Base-by-base conservation (phyloP, 53 echinoderm and acorn worm genomes). In the Luidia sarsii region DNA sequence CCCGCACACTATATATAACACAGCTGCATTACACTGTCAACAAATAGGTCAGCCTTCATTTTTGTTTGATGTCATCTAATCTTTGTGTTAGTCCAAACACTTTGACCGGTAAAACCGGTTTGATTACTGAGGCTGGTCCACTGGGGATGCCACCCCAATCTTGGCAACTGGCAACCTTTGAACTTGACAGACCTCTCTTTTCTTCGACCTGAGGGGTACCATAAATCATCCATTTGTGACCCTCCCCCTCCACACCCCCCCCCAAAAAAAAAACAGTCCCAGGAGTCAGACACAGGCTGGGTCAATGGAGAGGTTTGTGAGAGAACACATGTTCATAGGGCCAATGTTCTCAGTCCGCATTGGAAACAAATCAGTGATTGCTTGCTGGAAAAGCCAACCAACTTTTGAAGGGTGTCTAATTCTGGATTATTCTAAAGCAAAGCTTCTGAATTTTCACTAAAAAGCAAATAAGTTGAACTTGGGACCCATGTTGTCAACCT, bases 91-190 rank as follows among this genome's bases (percentile, higher is more conserved):
- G 59, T 45, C 61, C 51, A 18, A 39, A 25, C 60, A 33, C 75
- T 20, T 39, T 60, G 77, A 77, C 77, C 77, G 45, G 59, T 29
- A 61, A 59, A 77, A 41, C 24, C 60, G 21, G 4, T 43, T 39
- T 57, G 55, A 74, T 39, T 57, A 41, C 77, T 60, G 14, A 31
- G 41, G 9, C n/a, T 60, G 33, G 3, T 34, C 63, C 63, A 63
- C 67, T 36, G 16, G 77, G 59, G 77, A 61, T n/a, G 32, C 61
- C 60, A 77, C 77, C 77, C 56, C 77, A 77, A 77, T 77, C 34
- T 43, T 18, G 31, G 77, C 23, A 43, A 10, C 9, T 30, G 38
- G 14, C 41, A 28, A 45, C 77, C 61, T 46, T 48, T 61, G 30
- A 61, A 67, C 67, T 41, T 3, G 31, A 45, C 10, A 41, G 10